Evolutionary conservation across 2,113 vertebrate species (phyloP).

Genomic region (Phrynosoma blainvillii): DNA sequence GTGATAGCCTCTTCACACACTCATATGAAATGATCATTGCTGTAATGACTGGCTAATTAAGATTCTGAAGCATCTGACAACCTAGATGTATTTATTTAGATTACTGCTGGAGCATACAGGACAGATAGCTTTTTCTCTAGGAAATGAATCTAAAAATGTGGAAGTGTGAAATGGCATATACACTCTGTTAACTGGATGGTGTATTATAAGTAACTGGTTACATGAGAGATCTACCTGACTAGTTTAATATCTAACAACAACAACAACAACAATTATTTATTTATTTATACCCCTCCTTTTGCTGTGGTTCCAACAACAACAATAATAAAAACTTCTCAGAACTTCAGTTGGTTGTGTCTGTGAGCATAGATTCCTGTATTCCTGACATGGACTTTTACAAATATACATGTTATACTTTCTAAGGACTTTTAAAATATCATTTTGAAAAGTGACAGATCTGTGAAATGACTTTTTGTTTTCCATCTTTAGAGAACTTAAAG

Average conservation of each 20-base stretch:
- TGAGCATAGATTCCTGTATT: background rate
- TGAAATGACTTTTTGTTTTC: conserved; percentile 40
- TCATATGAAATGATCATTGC: background rate
- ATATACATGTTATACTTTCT: background rate
- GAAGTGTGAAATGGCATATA: too few species aligned
- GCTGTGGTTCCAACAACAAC: too few species aligned
- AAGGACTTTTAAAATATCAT: background rate
- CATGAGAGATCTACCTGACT: background rate
- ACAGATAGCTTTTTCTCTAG: too few species aligned
- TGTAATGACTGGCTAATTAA: background rate
- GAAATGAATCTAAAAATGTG: too few species aligned
- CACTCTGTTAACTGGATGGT: background rate
- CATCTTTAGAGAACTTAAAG: conserved; percentile 46
- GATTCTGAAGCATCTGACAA: background rate
- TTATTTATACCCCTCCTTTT: too few species aligned
- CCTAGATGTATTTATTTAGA: too few species aligned
- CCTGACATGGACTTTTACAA: too few species aligned
- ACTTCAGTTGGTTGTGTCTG: too few species aligned
- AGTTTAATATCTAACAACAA: background rate
- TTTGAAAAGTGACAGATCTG: background rate
- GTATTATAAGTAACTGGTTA: too few species aligned
- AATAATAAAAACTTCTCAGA: background rate
- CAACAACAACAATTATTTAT: too few species aligned
- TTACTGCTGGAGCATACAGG: too few species aligned
- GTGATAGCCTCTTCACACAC: background rate